Conservation (phyloP, 2,888 invertebrate genomes). For the Aleiodes alternator region DNA sequence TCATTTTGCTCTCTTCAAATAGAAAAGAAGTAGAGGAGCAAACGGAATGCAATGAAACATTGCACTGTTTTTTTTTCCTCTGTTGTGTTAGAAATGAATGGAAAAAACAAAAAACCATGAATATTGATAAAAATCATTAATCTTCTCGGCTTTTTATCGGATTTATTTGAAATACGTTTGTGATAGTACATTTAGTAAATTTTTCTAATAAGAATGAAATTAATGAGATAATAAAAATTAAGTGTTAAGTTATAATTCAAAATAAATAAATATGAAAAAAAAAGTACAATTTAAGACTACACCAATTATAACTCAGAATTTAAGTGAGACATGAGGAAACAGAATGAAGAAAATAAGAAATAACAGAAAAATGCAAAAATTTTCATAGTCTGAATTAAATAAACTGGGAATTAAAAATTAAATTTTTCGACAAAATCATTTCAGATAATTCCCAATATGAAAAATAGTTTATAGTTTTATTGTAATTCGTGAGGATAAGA, state of each 20-base stretch:
- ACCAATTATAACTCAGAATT: not conserved
- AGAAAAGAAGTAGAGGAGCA: constrained; percentile 20
- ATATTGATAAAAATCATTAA: constrained; percentile 9
- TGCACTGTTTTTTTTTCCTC: not conserved
- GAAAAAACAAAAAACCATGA: not conserved
- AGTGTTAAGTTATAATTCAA: constrained; percentile 17
- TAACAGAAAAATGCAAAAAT: too few species aligned
- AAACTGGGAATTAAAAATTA: too few species aligned
- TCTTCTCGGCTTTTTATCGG: constrained; percentile 38
- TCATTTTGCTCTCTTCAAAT: not conserved
- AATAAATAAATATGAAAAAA: not conserved
- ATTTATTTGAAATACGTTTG: constrained; percentile 57
- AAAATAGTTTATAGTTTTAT: too few species aligned
- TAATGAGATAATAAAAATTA: constrained; percentile 29
- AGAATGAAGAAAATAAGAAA: not conserved
- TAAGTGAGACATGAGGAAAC: not conserved
- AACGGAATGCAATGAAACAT: constrained; percentile 42
- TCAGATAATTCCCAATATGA: too few species aligned
- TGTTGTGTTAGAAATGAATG: not conserved
- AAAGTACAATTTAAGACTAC: not conserved
- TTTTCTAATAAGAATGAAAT: constrained; percentile 42
- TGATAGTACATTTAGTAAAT: constrained; percentile 60
- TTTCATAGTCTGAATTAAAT: too few species aligned
- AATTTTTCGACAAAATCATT: too few species aligned
- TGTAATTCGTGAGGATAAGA: too few species aligned